Base-by-base conservation (phyloP, 2,113 vertebrate genomes). In the Turdus rufiventris region DNA sequence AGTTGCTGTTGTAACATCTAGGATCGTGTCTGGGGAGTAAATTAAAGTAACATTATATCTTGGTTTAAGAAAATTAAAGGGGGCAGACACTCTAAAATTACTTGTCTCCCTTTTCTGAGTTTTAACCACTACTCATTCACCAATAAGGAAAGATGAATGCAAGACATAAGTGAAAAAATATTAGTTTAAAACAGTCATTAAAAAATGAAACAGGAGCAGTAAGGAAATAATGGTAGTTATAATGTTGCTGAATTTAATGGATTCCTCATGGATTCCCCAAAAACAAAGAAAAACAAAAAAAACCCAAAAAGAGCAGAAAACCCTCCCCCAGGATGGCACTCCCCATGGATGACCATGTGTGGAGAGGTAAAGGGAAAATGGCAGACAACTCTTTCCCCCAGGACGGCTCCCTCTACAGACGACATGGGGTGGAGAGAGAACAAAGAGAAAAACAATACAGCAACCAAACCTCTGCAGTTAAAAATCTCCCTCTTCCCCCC, bases 401-500 rank as follows among this genome's bases (percentile, higher is more conserved):
- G 16, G 6, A 48, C 16, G 24, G 10, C 7, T 42, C 6, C 20
- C 7, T 57, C 34, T 40, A 7, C 43, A 57, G 16, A 25, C 0
- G 0, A 16, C 25, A 34, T 57, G 15, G 6, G 10, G 10, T 85
- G 70, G 25, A 31, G 34, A 34, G 24, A 42, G 16, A n/a, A 14
- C 19, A 31, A 29, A 48, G 42, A 68, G 16, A 57, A 42, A 16
- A 66, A 7, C 24, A 57, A 15, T 29, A 9, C 13, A 34, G 31
- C 31, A 25, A 25, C 12, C 1, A 0, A 57, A 42, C 24, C 8
- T 57, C 31, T 1, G 0, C 29, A 42, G 17, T 16, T 31, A 20
- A 50, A 75, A 42, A 42, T 42, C 25, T 40, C 8, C 31, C 19
- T 66, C 43, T 19, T 66, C 8, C 2, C 5, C 34, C 20, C 31